Conservation (phyloP, 2,797 vertebrate species). For the Fundulus diaphanus region DNA sequence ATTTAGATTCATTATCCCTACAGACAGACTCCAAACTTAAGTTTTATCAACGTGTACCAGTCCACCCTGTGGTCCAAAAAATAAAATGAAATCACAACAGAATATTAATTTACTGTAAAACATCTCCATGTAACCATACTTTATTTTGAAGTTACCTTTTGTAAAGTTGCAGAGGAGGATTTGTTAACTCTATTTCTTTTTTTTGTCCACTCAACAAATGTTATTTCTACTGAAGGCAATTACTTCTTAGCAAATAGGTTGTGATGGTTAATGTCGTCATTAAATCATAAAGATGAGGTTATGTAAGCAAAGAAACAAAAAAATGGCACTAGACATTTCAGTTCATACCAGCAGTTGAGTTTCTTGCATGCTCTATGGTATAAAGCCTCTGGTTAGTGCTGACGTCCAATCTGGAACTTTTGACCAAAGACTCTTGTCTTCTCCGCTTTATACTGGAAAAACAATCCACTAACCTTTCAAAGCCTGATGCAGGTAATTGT, state of each 20-base stretch:
- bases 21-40: background rate
- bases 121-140: background rate
- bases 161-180: background rate
- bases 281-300: background rate
- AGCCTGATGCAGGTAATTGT: too few relatives aligned
- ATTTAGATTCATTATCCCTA: constrained; percentile 24
- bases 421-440: background rate
- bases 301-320: background rate
- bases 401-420: background rate
- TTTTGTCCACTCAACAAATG: background rate
- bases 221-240: background rate
- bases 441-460: background rate
- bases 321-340: background rate
- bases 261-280: background rate
- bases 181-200: background rate
- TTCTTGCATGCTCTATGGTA: background rate
- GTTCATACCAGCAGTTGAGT: too few relatives aligned
- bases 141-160: background rate
- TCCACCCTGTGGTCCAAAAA: constrained; percentile 4
- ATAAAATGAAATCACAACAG: background rate
- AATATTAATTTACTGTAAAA: background rate
- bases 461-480: background rate
- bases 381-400: background rate
- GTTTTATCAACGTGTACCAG: background rate
- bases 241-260: background rate